These are phyloP conservation scores for Drosophila ironensis DNA, from an alignment of 1,140 invertebrate species.

Conservation along the genomic window DNA sequence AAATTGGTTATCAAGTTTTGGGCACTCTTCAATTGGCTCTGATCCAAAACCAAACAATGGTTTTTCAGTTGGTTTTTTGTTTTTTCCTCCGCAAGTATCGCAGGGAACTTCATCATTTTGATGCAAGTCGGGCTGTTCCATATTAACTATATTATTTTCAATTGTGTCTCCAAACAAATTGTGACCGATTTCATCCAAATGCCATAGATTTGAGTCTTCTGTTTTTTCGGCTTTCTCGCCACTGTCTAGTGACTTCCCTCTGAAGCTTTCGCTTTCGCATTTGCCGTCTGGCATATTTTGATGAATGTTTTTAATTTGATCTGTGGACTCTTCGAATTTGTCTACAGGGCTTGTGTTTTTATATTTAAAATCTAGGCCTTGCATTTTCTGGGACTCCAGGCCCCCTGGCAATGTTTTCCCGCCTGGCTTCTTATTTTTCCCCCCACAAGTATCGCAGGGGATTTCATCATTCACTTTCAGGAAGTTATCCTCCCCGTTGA, in stretches of 20 bases:
- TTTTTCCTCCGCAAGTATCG: slow-evolving; percentile 31
- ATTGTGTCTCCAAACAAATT: too few relatives aligned
- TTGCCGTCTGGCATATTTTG: not conserved
- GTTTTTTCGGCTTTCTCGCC: too few relatives aligned
- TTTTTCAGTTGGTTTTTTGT: slow-evolving; percentile 19
- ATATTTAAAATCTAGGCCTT: not conserved
- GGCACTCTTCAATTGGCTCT: too few relatives aligned
- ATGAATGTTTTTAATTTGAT: not conserved
- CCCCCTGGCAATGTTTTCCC: not conserved
- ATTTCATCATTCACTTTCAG: slow-evolving; percentile 3
- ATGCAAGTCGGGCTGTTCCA: too few relatives aligned
- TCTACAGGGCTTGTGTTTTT: not conserved
- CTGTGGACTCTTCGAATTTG: too few relatives aligned
- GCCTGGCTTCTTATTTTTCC: slow-evolving; percentile 6
- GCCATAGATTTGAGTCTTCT: too few relatives aligned
- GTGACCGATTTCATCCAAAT: not conserved
- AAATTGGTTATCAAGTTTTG: too few relatives aligned
- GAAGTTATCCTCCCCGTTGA: too few relatives aligned
- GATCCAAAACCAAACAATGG: too few relatives aligned
- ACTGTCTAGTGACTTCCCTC: too few relatives aligned
- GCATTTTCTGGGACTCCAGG: not conserved
- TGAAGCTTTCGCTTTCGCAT: too few relatives aligned
- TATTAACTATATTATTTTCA: too few relatives aligned
- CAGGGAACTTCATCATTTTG: slow-evolving; percentile 21
- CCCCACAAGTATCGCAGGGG: slow-evolving; percentile 17